These are phyloP conservation scores for Pseudorasbora parva DNA, from an alignment of 2,113 vertebrate genomes.

Conservation along the genomic window DNA sequence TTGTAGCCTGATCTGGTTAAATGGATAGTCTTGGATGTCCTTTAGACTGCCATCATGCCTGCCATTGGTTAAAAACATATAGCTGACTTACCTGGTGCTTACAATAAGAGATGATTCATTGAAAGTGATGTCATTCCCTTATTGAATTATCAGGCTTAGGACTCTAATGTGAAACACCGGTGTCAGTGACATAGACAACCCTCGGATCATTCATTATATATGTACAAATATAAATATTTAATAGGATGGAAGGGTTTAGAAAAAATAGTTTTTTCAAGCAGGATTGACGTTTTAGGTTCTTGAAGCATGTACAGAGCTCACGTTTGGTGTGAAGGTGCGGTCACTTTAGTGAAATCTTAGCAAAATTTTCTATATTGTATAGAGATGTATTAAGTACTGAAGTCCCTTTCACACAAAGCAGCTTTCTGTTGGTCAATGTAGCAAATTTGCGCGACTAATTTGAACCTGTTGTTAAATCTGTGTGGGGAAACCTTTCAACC, in stretches of 20 bases:
- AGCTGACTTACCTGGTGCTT: constrained; percentile 56
- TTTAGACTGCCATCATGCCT: constrained; percentile 45
- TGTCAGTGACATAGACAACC: constrained; percentile 53
- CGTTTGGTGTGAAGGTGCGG: constrained; percentile 1
- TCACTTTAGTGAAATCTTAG: background rate
- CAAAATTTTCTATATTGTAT: background rate
- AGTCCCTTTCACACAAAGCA: background rate
- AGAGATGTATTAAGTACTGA: background rate
- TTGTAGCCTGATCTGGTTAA: constrained; percentile 59
- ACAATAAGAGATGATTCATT: constrained; percentile 54
- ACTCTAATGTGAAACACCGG: constrained; percentile 48
- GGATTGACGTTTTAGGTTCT: constrained; percentile 29
- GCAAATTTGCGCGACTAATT: background rate
- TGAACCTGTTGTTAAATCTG: background rate
- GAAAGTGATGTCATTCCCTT: constrained; percentile 54
- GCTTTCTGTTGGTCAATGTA: background rate
- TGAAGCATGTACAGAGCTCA: constrained; percentile 29
- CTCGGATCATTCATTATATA: constrained; percentile 55
- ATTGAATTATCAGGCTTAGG: constrained; percentile 44
- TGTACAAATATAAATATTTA: constrained; percentile 64
- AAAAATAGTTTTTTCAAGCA: constrained; percentile 55
- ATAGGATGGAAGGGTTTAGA: constrained; percentile 55
- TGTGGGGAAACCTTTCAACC: background rate
- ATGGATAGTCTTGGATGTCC: constrained; percentile 58
- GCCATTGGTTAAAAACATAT: constrained; percentile 47